These are phyloP conservation scores for Phenganax stokvisi DNA, from an alignment of 92 coral and sea anemone species.

Conservation along the genomic window DNA sequence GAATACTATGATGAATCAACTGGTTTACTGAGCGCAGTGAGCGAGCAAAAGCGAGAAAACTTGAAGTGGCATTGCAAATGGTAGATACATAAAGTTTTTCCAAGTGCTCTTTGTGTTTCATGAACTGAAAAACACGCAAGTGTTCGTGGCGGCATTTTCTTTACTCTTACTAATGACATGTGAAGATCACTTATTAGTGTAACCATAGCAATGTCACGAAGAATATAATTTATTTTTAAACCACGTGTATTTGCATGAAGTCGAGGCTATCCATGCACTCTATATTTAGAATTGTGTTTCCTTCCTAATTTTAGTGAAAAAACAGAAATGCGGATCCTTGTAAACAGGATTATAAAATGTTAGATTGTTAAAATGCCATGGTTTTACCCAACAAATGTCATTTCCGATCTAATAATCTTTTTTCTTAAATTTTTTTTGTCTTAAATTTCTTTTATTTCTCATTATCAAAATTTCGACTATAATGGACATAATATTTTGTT, in stretches of 20 bases:
- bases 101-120: background rate
- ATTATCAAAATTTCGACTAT: too few species aligned
- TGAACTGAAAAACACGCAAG: background rate
- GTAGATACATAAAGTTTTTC: background rate
- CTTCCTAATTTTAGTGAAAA: constrained; percentile 12
- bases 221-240: background rate
- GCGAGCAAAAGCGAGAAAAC: background rate
- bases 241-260: background rate
- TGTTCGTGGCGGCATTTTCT: constrained; percentile 35
- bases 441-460: too few species aligned
- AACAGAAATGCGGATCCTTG: constrained; percentile 1
- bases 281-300: background rate
- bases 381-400: background rate
- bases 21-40: background rate
- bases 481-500: too few species aligned
- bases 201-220: constrained; percentile 25
- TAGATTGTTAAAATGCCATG: background rate
- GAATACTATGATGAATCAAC: background rate
- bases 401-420: too few species aligned
- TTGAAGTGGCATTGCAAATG: background rate
- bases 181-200: constrained; percentile 1
- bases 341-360: constrained; percentile 24
- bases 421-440: too few species aligned
- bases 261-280: background rate
- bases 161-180: background rate